Evolutionary conservation across 2,113 vertebrate species (phyloP).

Genomic region (Euleptes europaea): DNA sequence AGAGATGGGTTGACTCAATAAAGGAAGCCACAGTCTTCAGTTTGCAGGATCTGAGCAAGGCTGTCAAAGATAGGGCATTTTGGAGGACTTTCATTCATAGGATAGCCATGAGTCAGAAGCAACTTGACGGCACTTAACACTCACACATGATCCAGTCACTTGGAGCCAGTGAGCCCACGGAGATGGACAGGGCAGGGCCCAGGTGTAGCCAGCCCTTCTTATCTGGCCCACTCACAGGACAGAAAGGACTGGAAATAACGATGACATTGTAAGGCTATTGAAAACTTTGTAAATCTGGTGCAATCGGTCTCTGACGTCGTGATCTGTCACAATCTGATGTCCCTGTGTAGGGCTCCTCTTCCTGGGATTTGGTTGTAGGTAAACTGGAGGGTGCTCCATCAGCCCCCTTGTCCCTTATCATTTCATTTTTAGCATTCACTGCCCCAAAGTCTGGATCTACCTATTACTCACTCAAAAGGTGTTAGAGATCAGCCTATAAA

Average conservation of each 20-base stretch:
- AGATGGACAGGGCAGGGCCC: not conserved
- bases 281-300: not conserved
- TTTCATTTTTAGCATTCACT: not conserved
- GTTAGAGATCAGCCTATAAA: not conserved
- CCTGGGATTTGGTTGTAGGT: not conserved
- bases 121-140: too few species aligned
- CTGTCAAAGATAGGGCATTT: too few species aligned
- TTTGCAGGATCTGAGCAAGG: too few species aligned
- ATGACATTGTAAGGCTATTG: not conserved
- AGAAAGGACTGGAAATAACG: not conserved
- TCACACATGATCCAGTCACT: not conserved
- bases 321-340: not conserved
- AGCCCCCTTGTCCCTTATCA: not conserved
- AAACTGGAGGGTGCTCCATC: not conserved
- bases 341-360: not conserved
- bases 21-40: too few species aligned
- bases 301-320: not conserved
- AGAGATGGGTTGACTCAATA: too few species aligned
- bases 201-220: not conserved
- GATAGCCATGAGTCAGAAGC: too few species aligned
- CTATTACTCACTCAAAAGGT: not conserved
- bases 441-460: not conserved
- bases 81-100: too few species aligned
- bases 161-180: not conserved
- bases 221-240: not conserved